Base-by-base conservation (phyloP, 2,888 invertebrate species). In the Macropis europaea region DNA sequence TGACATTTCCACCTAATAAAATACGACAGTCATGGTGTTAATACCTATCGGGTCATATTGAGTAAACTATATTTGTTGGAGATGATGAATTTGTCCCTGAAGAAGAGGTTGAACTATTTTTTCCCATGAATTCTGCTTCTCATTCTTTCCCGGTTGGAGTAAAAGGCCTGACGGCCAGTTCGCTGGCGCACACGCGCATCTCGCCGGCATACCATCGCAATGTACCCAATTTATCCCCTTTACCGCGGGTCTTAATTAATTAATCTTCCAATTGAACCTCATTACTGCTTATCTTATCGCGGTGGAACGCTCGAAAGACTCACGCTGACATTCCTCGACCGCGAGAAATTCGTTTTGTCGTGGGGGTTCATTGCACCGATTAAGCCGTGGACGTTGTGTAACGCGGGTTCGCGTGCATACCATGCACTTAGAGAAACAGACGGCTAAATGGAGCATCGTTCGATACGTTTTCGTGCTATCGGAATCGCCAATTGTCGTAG, bases 241-340 rank as follows among this genome's bases (percentile, higher is more conserved):
- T 60, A 24, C 70, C 82, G 79, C 83, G 83, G 82, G 76, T 79
- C 82, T 85, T 84, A 82, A 86, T 87, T 87, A 86, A 86, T 87
- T 87, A 85, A 87, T 85, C 86, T 83, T 82, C 80, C 86, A 87
- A 87, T 87, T 87, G 86, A 82, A 77, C 79, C 84, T 86, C 76
- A 84, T 86, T 85, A 84, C 84, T 75, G 67, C 73, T 79, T 81
- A 80, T 79, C 81, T 81, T 81, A 81, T 82, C 81, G 81, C 79
- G 73, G 57, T 61, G 69, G 76, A 71, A 79, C 68, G 80, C 61
- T 60, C 19, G 68, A 36, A 76, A 77, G 76, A 63, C 69, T 61
- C 52, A 38, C 53, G 53, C 50, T 66, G 63, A 45, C 68, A 79
- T 79, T 77, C 71, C 79, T 71, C 68, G 63, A 61, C 56, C 69